Base-by-base conservation (phyloP, 2,888 invertebrate species). In the Nomada lathburiana region DNA sequence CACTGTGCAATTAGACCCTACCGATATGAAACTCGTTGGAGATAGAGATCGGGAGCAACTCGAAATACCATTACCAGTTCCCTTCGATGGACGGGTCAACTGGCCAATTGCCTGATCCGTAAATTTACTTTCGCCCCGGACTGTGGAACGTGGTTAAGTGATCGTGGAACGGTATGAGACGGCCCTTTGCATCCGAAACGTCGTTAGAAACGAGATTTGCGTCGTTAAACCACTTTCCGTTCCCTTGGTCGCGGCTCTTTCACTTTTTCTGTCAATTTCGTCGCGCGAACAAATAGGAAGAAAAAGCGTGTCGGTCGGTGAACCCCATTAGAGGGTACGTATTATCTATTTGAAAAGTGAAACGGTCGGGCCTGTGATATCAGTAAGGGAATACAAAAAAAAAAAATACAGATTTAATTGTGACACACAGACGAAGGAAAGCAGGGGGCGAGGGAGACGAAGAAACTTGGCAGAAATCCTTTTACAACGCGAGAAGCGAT, bases 161-260 rank as follows among this genome's bases (percentile, higher is more conserved):
- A 42, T 62, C 70, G 76, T 74, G 62, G 75, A 75, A 70, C 84
- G 76, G 79, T 73, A 70, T 60, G 57, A 55, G 52, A 52, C 55
- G 65, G 78, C 68, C 50, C 82, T 85, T 85, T 82, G 86, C 84
- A 55, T 57, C 36, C 52, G 69, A 26, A 18, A 60, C 68, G 78
- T 59, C 79, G 81, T 60, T 75, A 73, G 78, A 86, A 86, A 86
- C 84, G 82, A 86, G 87, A 84, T 86, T 86, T 70, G 50, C 84
- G 42, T 79, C 76, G 77, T 86, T 86, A 86, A 86, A 70, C 79
- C 72, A 73, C 53, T 76, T 65, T 57, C 55, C 29, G 53, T 4
- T 4, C 70, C 29, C 64, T 16, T 23, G 16, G 9, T 4, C n/a
- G n/a, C 13, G 18, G 16, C 0, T 62, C 42, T 68, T 72, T 69